Conservation (phyloP, 1,140 invertebrate genomes). For the Harpegnathos saltator region DNA sequence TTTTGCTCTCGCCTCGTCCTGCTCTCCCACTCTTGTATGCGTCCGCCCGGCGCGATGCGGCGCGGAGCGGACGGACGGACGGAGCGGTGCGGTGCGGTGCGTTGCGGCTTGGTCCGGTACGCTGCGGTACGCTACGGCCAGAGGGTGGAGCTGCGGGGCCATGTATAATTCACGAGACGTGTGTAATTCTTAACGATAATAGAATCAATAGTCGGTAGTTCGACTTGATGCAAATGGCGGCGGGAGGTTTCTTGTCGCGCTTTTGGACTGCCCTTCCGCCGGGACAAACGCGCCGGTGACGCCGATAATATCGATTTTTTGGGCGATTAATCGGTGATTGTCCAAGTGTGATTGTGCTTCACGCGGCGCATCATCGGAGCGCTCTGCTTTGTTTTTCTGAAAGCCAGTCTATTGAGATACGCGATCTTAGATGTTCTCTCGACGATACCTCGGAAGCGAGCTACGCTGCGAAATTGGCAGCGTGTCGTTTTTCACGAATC, state of each 20-base stretch:
- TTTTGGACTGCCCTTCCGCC: background rate
- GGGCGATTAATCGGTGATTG: background rate
- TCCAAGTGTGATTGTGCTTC: background rate
- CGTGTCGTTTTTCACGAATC: slow-evolving; percentile 8
- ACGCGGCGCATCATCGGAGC: background rate
- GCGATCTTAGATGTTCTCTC: background rate
- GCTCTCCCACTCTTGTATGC: slow-evolving; percentile 27
- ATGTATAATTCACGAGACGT: slow-evolving; percentile 57
- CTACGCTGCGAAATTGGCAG: background rate
- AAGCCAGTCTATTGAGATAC: slow-evolving; percentile 16
- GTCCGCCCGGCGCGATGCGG: slow-evolving; percentile 13
- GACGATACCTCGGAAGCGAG: background rate
- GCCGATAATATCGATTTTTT: background rate
- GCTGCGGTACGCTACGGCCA: background rate
- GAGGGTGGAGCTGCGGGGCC: slow-evolving; percentile 43
- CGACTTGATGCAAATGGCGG: slow-evolving; percentile 48
- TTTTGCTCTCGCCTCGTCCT: slow-evolving; percentile 32
- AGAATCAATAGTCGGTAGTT: slow-evolving; percentile 57
- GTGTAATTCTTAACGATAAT: slow-evolving; percentile 59
- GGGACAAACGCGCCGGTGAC: background rate
- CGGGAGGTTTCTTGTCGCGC: background rate
- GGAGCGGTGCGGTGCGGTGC: background rate
- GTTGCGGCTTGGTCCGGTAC: background rate
- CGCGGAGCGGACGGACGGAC: too few relatives aligned
- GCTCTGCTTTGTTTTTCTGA: background rate